Conservation (phyloP, 64 coral and sea anemone species). For the Catalaphyllia jardinei region DNA sequence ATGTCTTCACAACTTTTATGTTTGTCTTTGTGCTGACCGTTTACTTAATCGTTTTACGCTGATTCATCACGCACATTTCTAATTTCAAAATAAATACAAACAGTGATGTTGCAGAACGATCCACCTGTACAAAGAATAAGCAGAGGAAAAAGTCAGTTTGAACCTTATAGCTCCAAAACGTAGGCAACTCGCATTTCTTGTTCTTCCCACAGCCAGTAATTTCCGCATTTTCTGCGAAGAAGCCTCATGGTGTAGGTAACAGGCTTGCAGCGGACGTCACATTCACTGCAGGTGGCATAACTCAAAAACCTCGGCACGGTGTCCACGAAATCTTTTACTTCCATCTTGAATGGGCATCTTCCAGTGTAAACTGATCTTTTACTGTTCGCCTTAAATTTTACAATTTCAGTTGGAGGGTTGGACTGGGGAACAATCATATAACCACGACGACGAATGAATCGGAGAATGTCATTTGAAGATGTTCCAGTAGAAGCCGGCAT, state of each 20-base stretch:
- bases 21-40: too few species aligned
- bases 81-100: too few species aligned
- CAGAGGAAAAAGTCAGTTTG: too few species aligned
- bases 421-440: conserved; percentile 9
- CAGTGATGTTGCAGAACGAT: too few species aligned
- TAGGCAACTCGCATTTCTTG: conserved; percentile 2
- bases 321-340: background rate
- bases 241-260: background rate
- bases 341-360: background rate
- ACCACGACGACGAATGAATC: background rate
- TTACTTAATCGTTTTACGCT: too few species aligned
- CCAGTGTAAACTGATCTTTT: background rate
- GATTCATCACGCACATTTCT: too few species aligned
- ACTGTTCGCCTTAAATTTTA: background rate
- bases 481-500: background rate
- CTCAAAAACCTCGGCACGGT: conserved; percentile 11
- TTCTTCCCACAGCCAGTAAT: conserved; percentile 14
- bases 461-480: conserved; percentile 10
- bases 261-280: conserved; percentile 7
- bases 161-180: background rate
- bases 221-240: background rate
- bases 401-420: background rate
- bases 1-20: too few species aligned
- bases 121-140: too few species aligned
- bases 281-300: background rate